Percentiles rank a stretch among this genome's conserved stretches.
phyloP scores from a whole-genome alignment of 2,888 invertebrate species.

The Liopterus haemorrhoidalis region DNA sequence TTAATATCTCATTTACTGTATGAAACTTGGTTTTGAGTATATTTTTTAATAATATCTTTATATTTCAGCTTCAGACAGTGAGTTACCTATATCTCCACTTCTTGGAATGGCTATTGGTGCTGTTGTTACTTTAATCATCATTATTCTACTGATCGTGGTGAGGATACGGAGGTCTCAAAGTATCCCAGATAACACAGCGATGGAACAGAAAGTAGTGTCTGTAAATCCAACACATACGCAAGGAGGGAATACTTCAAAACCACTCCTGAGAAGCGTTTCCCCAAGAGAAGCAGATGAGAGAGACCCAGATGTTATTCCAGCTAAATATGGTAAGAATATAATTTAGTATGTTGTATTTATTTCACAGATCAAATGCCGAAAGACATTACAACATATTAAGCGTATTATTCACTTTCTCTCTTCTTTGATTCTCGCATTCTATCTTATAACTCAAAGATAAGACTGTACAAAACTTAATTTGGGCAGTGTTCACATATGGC shows the following conservation, averaged over 20 bases:
- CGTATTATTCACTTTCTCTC: neutral
- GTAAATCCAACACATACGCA: slow-evolving; percentile 38
- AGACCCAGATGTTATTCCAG: slow-evolving; percentile 71
- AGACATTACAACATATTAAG: neutral
- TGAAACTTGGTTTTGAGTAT: no score
- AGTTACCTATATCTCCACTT: slow-evolving; percentile 51
- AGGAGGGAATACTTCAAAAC: slow-evolving; percentile 39
- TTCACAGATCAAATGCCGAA: neutral
- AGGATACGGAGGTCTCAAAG: slow-evolving; percentile 45
- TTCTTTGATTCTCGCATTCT: neutral
- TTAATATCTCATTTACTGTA: no score
- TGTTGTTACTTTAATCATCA: slow-evolving; percentile 49
- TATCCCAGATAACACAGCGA: slow-evolving; percentile 36
- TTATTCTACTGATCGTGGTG: slow-evolving; percentile 49
- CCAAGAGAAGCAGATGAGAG: slow-evolving; percentile 51
- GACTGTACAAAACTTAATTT: no score
- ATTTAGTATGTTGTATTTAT: slow-evolving; percentile 10
- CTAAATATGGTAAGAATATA: slow-evolving; percentile 59
- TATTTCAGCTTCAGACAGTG: slow-evolving; percentile 51
- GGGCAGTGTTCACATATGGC: no score
- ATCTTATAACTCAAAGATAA: no score
- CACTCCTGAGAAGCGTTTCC: slow-evolving; percentile 42
- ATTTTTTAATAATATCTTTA: no score
- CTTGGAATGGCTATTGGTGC: slow-evolving; percentile 53
- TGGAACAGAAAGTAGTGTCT: slow-evolving; percentile 45